These are phyloP conservation scores for Pristionchus maxplancki DNA, from an alignment of 2,888 invertebrate species.

Conservation along the genomic window DNA sequence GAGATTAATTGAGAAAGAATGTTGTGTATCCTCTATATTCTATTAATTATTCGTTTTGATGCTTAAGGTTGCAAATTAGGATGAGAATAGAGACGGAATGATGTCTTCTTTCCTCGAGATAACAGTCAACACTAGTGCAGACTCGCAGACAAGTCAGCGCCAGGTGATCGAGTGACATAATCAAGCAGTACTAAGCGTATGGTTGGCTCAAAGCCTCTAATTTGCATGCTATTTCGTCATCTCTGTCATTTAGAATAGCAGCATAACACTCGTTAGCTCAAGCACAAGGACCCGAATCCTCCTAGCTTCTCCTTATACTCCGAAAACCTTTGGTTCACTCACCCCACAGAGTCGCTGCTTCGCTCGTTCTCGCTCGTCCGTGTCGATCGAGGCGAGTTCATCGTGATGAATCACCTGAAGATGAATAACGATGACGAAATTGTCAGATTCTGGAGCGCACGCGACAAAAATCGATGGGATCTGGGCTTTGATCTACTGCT, in stretches of 20 bases:
- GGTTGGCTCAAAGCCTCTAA: too few relatives aligned
- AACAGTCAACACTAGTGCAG: not conserved
- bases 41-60: too few relatives aligned
- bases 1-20: too few relatives aligned
- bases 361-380: not conserved
- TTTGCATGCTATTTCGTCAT: too few relatives aligned
- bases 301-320: not conserved
- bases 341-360: not conserved
- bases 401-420: not conserved
- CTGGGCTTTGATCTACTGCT: not conserved
- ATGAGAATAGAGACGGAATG: not conserved
- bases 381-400: slow-evolving; percentile 32
- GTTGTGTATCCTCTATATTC: too few relatives aligned
- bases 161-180: not conserved
- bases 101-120: not conserved
- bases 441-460: not conserved
- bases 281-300: too few relatives aligned
- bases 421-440: not conserved
- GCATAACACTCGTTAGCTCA: too few relatives aligned
- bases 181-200: too few relatives aligned
- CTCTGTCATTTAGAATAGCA: too few relatives aligned
- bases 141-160: not conserved
- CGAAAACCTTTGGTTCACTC: not conserved
- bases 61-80: too few relatives aligned
- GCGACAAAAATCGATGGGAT: not conserved